phyloP scores from a whole-genome alignment of 2,113 vertebrate species.

The Chlorocebus sabaeus region DNA sequence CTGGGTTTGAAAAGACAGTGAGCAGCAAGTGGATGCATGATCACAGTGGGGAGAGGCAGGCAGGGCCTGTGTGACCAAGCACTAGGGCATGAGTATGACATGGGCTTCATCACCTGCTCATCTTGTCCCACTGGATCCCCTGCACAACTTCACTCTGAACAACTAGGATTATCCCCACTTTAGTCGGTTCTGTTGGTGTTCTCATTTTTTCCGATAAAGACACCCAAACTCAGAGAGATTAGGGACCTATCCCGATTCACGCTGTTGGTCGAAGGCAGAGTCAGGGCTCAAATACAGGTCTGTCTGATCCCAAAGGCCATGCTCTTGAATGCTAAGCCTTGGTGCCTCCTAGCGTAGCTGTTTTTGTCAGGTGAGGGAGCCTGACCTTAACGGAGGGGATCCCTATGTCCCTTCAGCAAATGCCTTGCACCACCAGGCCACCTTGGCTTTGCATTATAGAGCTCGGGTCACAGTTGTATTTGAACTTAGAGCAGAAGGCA shows the following conservation, averaged over 20 bases:
- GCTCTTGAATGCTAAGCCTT: neutral
- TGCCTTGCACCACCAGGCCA: neutral
- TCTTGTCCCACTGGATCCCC: neutral
- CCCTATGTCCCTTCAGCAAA: neutral
- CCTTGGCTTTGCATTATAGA: rapidly evolving
- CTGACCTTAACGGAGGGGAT: neutral
- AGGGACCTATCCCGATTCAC: neutral
- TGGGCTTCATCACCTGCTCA: rapidly evolving
- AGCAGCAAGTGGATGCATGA: rapidly evolving
- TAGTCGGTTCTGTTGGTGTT: neutral
- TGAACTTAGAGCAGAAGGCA: neutral
- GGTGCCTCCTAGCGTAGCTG: rapidly evolving
- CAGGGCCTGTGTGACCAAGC: neutral
- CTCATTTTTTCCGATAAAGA: neutral
- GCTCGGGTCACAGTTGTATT: rapidly evolving
- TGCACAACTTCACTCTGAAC: neutral
- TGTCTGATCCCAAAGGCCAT: neutral
- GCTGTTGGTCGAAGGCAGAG: neutral
- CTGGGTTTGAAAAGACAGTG: too few relatives aligned
- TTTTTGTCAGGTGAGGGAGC: neutral
- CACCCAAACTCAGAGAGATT: neutral
- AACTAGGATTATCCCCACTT: neutral
- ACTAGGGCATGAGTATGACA: rapidly evolving
- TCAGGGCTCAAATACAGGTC: neutral
- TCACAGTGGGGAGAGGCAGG: rapidly evolving